These are phyloP conservation scores for Odontothrips loti DNA, from an alignment of 2,888 invertebrate genomes.

Conservation along the genomic window DNA sequence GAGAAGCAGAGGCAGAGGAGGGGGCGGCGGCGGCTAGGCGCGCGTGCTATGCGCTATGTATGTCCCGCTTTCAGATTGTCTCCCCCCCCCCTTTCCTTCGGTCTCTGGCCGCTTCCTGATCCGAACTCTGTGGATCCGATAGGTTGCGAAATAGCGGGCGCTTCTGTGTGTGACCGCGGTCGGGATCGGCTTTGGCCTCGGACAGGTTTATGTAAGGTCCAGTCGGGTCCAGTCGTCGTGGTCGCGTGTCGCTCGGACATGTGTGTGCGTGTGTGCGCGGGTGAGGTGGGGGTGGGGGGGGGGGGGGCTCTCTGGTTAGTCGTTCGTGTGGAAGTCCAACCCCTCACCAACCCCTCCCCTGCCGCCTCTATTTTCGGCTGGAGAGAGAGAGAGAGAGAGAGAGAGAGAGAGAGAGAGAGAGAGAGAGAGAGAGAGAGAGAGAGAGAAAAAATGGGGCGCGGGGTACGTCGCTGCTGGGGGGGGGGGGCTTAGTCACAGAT, in stretches of 20 bases:
- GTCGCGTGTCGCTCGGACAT: neutral
- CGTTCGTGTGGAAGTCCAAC: neutral
- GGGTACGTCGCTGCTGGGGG: neutral
- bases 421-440: neutral
- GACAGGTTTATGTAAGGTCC: conserved; percentile 6
- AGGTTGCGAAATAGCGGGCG: too few species aligned
- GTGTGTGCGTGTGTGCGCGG: too few species aligned
- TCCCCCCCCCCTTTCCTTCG: neutral
- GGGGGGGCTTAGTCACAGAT: conserved; percentile 21
- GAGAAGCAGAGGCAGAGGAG: neutral
- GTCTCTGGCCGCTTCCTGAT: neutral
- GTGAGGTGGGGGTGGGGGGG: neutral
- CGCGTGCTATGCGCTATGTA: too few species aligned
- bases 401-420: neutral
- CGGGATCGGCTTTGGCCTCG: neutral
- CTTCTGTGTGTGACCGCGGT: too few species aligned
- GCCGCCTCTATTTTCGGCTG: neutral
- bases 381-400: neutral
- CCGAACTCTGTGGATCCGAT: neutral
- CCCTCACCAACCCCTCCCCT: neutral
- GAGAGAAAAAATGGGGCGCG: neutral
- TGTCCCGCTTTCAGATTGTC: too few species aligned
- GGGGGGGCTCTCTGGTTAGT: neutral
- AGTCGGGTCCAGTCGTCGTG: neutral
- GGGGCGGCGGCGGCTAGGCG: neutral